phyloP scores from a whole-genome alignment of 2,888 invertebrate species.

The Pediacus dermestoides region DNA sequence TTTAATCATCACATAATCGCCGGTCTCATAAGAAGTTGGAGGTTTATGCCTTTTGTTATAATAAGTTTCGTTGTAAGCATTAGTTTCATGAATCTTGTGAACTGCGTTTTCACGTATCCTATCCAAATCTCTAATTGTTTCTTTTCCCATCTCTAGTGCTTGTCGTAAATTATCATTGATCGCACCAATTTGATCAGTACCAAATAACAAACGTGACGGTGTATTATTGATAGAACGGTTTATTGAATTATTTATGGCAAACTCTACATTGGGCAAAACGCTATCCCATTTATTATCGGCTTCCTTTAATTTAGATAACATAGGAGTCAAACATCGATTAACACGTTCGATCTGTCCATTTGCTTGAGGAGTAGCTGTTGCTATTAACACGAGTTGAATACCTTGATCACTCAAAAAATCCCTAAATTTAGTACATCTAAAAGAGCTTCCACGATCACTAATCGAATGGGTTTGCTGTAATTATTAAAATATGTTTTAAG shows the following conservation, averaged over 20 bases:
- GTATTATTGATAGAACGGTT: conserved; percentile 14
- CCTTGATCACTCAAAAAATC: not conserved
- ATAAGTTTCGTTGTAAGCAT: conserved; percentile 17
- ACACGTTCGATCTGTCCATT: conserved; percentile 8
- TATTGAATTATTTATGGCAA: conserved; percentile 16
- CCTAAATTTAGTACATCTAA: not conserved
- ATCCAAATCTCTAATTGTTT: conserved; percentile 8
- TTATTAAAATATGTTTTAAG: conserved; percentile 1
- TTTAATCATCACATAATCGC: conserved; percentile 24
- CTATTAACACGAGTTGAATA: conserved; percentile 6
- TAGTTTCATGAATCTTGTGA: conserved; percentile 18
- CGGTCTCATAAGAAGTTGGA: conserved; percentile 15
- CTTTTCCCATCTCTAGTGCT: conserved; percentile 6
- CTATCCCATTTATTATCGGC: conserved; percentile 23
- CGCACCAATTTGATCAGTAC: conserved; percentile 15
- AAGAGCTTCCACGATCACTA: conserved; percentile 4
- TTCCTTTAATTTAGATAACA: conserved; percentile 21
- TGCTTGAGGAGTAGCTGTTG: conserved; percentile 7
- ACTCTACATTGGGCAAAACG: conserved; percentile 14
- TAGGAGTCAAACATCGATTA: conserved; percentile 6
- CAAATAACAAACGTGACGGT: conserved; percentile 18
- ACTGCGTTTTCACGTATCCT: conserved; percentile 11
- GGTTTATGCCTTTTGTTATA: conserved; percentile 20
- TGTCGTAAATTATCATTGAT: conserved; percentile 10
- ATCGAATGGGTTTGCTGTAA: not conserved